Base-by-base conservation (phyloP, 2,888 invertebrate species). In the Agapostemon virescens region DNA sequence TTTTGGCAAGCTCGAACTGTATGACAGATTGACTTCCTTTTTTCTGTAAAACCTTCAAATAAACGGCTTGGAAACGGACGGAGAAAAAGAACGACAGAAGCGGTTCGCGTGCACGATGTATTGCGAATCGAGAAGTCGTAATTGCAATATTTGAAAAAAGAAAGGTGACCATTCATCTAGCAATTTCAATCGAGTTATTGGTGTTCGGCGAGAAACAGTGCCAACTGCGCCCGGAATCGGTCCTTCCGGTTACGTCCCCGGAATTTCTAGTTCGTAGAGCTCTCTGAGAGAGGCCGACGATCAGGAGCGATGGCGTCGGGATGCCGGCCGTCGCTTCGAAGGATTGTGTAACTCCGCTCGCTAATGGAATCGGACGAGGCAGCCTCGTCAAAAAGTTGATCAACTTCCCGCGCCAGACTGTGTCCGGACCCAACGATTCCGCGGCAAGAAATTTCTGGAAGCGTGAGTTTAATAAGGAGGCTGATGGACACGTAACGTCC, bases 261-360 rank as follows among this genome's bases (percentile, higher is more conserved):
- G 61, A 63, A 63, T 63, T 63, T 63, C 61, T 63, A 63, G 61
- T 33, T 63, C 61, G 33, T 13, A n/a, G 61, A 63, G 36, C 11
- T 36, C 61, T 4, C 33, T 9, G 33, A 20, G 33, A 33, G 79
- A 68, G 71, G 75, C 68, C 73, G 82, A 76, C 84, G 84, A 84
- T 84, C 81, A 74, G 58, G 70, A 80, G 83, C 77, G 77, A 82
- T 84, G 78, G 78, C 76, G 68, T 36, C 55, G 36, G 23, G 69
- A 58, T 30, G 70, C 52, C 66, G 63, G 26, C 15, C 55, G 42
- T 26, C 67, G 38, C 23, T 61, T 42, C 23, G 64, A 33, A 38
- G n/a, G 69, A 55, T 55, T 69, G 40, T 42, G 67, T 52, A 64
- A 49, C 38, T 36, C 42, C 4, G 68, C 52, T 7, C 49, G 69